Evolutionary conservation across 2,113 vertebrate species (phyloP), one percentile per base, ranked within the genome.

Genomic region (Procavia capensis): DNA sequence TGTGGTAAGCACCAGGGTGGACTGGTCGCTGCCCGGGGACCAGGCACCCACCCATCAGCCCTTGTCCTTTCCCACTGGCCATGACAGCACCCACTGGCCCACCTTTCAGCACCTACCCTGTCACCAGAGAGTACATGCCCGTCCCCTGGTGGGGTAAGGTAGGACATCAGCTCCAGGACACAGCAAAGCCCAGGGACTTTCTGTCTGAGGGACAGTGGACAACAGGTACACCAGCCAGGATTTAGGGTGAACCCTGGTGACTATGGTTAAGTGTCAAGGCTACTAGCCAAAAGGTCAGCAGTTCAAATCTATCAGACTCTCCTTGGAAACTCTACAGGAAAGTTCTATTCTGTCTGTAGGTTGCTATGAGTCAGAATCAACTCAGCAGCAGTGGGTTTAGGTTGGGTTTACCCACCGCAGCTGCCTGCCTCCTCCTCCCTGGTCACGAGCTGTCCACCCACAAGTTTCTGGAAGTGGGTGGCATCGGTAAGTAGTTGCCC

Each of bases 161-260:
- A 16, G 50, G 11, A 16, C 50, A 54, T 54, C 7, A 14, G 61
- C 39, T 6, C 64, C 1, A 34, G 80, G 59, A 24, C 13, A 2
- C 0, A 8, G 59, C 6, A 2, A 24, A 3, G 47, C 16, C 36
- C 5, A 1, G 0, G 3, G 2, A 24, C 25, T 6, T 39, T 29
- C 19, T 9, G 80, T 34, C 22, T 0, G 3, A 17, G 31, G 41
- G 39, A 2, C 19, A 7, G 36, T 25, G 8, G 36, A 2, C 1
- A 1, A 6, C 2, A 10, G 64, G n/a, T 0, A 1, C 0, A 0
- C 13, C 0, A 0, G 27, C 9, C 4, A 5, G 34, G 6, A 34
- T 1, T 5, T 0, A 20, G 68, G n/a, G 39, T n/a, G n/a, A n/a
- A n/a, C n/a, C n/a, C n/a, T n/a, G n/a, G n/a, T n/a, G n/a, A n/a